Base-by-base conservation (phyloP, 1,140 invertebrate species). In the Colletes latitarsis region DNA sequence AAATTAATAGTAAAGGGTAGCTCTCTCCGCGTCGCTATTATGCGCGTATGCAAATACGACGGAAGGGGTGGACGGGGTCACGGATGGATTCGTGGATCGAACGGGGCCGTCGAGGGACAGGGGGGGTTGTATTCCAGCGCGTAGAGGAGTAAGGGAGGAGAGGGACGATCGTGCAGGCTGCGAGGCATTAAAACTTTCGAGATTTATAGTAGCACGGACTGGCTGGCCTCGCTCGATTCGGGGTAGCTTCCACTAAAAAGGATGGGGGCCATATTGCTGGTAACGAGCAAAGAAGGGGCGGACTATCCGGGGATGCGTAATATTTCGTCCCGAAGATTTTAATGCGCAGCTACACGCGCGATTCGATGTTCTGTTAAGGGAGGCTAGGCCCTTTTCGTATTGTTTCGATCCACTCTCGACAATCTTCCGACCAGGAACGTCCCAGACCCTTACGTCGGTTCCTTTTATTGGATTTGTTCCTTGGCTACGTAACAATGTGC, bases 1-100 rank as follows among this genome's bases (percentile, higher is more conserved):
- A 93, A 93, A 93, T 93, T 93, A 93, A 93, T 93, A 93, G 92
- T 91, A 92, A 93, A 93, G 91, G 92, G 92, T 92, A 92, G 91
- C 89, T 90, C 77, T 79, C 78, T 87, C 73, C 83, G 85, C 88
- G 72, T 84, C 78, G 79, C 92, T 90, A 93, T 93, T 93, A 93
- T 93, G 88, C 90, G 87, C 90, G 88, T 93, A 93, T 93, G 93
- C 93, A 93, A 93, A 93, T 93, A 88, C 69, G 69, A 52, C 58
- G 82, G 74, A 84, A 84, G 84, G 81, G 82, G 83, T 66, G 58
- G 74, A 69, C 63, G 52, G 73, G 83, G 82, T 79, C 72, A 83
- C 57, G 81, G 78, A 82, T 79, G 43, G 81, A 82, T 81, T 70
- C 70, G 74, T 71, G 77, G 70, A 85, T 72, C 72, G 84, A 76